Percentiles rank a stretch among this genome's conserved stretches.
Evolutionary conservation across 2,797 vertebrate genomes (phyloP).

Genomic region (Bovichtus diacanthus): DNA sequence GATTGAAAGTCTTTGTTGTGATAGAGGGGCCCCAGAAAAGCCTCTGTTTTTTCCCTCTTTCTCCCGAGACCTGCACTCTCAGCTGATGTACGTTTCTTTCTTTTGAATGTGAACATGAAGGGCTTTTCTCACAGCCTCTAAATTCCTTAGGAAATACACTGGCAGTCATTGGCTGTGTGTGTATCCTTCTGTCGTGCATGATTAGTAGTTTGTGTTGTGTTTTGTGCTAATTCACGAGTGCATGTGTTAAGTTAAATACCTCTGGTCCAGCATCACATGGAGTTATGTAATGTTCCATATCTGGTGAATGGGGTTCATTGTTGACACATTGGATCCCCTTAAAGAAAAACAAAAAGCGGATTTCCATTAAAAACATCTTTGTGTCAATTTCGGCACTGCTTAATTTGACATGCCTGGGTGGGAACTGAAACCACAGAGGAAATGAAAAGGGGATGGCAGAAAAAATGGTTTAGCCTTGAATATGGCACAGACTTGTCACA

Average conservation of each 20-base stretch:
- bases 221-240: constrained; percentile 28
- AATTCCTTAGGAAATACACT: constrained; percentile 51
- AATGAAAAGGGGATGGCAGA: constrained; percentile 12
- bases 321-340: constrained; percentile 56
- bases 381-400: constrained; percentile 42
- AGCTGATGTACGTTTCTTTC: constrained; percentile 35
- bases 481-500: background rate
- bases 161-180: constrained; percentile 5
- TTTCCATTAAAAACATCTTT: constrained; percentile 57
- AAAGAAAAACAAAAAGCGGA: constrained; percentile 58
- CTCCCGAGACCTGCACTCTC: constrained; percentile 19
- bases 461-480: constrained; percentile 17
- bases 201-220: constrained; percentile 35
- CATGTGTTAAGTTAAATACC: constrained; percentile 55
- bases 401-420: constrained; percentile 34
- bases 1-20: constrained; percentile 48
- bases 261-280: constrained; percentile 48
- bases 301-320: constrained; percentile 75
- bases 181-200: background rate
- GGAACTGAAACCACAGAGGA: constrained; percentile 42
- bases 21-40: constrained; percentile 15
- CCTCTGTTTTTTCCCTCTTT: constrained; percentile 9
- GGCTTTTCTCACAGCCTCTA: constrained; percentile 51
- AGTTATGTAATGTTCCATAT: constrained; percentile 73
- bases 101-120: constrained; percentile 40